Conservation (phyloP, 2,888 invertebrate genomes). For the Theristus sp. region DNA sequence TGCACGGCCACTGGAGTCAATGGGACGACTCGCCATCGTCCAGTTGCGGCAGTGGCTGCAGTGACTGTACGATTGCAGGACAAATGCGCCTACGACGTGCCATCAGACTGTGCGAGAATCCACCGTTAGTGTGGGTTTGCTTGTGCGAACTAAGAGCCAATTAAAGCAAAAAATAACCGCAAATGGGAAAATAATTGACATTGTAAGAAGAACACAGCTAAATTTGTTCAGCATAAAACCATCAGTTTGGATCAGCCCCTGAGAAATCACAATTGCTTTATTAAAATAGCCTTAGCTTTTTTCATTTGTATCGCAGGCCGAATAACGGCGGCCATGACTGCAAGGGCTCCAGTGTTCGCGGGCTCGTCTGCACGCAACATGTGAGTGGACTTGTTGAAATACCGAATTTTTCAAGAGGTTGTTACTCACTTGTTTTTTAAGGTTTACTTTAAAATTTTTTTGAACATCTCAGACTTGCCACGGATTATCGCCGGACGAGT, state of each 20-base stretch:
- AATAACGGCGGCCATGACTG: slow-evolving; percentile 19
- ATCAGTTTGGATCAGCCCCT: too few species aligned
- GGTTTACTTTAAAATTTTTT: neutral
- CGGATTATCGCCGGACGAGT: slow-evolving; percentile 10
- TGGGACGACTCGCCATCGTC: slow-evolving; percentile 18
- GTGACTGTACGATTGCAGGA: slow-evolving; percentile 17
- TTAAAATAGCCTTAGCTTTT: too few species aligned
- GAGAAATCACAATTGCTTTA: too few species aligned
- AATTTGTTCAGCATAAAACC: too few species aligned
- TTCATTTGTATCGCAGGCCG: slow-evolving; percentile 13
- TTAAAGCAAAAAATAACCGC: too few species aligned
- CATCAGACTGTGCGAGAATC: slow-evolving; percentile 19
- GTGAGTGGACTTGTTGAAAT: too few species aligned
- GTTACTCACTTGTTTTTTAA: too few species aligned
- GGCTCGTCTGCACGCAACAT: slow-evolving; percentile 13
- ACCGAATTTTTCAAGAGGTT: too few species aligned
- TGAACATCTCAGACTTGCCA: neutral
- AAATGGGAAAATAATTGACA: too few species aligned
- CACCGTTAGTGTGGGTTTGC: slow-evolving; percentile 11
- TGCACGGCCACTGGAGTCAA: slow-evolving; percentile 17
- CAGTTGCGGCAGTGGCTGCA: slow-evolving; percentile 13
- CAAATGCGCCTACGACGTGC: slow-evolving; percentile 17
- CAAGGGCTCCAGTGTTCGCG: slow-evolving; percentile 17
- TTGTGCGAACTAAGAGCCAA: neutral
- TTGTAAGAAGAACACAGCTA: too few species aligned